Evolutionary conservation across 1,140 invertebrate genomes (phyloP).

Genomic region (Gryllus bimaculatus): DNA sequence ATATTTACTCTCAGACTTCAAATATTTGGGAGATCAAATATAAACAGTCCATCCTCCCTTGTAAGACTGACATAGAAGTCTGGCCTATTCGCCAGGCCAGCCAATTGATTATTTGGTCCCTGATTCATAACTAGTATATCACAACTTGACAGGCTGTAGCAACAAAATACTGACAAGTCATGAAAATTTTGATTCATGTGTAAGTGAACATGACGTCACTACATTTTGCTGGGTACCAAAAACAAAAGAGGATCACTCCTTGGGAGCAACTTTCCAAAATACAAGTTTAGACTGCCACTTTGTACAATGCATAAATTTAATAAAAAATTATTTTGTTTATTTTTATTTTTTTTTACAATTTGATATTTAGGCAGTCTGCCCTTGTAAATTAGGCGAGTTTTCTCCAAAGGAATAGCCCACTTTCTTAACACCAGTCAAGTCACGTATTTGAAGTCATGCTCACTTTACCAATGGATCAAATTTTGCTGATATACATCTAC

Average conservation of each 20-base stretch:
- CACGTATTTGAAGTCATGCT: not conserved
- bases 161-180: no score
- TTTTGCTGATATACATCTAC: not conserved
- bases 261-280: not conserved
- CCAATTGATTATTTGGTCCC: slow-evolving; percentile 3
- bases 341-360: no score
- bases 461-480: not conserved
- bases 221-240: slow-evolving; percentile 10
- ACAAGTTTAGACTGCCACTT: not conserved
- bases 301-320: not conserved
- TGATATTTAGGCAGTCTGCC: not conserved
- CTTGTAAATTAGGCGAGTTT: not conserved
- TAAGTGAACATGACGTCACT: not conserved
- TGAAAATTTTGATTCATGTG: not conserved
- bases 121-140: not conserved
- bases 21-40: not conserved
- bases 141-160: not conserved
- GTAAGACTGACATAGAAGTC: not conserved
- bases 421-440: not conserved
- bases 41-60: not conserved
- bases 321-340: not conserved
- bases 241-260: slow-evolving; percentile 3
- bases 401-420: not conserved
- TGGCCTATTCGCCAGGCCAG: not conserved
- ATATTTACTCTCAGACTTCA: not conserved